Base-by-base conservation (phyloP, 1,140 invertebrate species). In the Nymphalis io region DNA sequence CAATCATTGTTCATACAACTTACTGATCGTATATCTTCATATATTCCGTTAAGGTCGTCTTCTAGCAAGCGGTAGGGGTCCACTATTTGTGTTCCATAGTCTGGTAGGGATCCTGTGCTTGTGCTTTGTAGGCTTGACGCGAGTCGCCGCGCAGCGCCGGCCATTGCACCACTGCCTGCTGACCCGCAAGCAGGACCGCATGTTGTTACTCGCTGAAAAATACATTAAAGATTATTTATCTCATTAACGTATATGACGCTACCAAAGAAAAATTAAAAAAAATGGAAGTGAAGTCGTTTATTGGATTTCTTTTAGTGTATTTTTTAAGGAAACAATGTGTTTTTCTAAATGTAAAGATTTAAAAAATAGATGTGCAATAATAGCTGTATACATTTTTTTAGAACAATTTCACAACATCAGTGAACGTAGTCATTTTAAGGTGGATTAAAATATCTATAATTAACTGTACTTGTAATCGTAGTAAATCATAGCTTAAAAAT, bases 1-100 rank as follows among this genome's bases (percentile, higher is more conserved):
- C 3, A n/a, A n/a, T n/a, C 38, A 59, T 33, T 59, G 3, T 39
- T 44, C 2, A 44, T 44, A 11, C 33, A 38, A 68, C 76, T 80
- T 89, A 97, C 96, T 92, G 95, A 93, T 94, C 95, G 93, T 83
- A 98, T 96, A 82, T 97, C 95, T 76, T 94, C 93, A 78, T 96
- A 96, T 74, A 97, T 93, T 82, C 95, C 94, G 82, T 96, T 95
- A 51, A 98, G 93, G 79, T 98, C 97, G 78, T 96, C 95, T 75
- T 97, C 96, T 53, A 97, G 93, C 53, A 98, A 93, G 80, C 94
- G 94, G 84, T 98, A 98, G 72, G 97, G 97, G 91, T 98, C 96
- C 62, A 96, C 93, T 73, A 90, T 85, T 78, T 90, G 89, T 89
- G 95, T 94, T 72, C 92, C 88, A 76, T 95, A 94, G 79, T 96